Base-by-base conservation (phyloP, 2,113 vertebrate genomes). In the Rhea americana region DNA sequence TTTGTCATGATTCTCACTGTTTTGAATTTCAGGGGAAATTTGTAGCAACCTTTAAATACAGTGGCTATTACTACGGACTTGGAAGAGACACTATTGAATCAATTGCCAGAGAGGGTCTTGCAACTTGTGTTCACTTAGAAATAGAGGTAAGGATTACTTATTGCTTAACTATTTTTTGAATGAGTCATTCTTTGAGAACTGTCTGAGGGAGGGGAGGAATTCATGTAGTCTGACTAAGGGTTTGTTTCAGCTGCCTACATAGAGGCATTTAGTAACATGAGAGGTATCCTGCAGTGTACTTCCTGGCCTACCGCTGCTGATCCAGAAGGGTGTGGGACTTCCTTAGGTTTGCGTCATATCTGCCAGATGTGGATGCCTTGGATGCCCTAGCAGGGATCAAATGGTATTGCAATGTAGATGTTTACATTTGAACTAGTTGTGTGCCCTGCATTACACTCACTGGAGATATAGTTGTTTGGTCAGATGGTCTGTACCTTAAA, bases 71-170 rank as follows among this genome's bases (percentile, higher is more conserved):
- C 43, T 99, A 99, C 0, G 99, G 99, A 2, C 96, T 99, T 80
- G 98, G 94, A 72, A 98, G 98, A 68, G 98, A 98, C 18, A 98
- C 98, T 2, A n/a, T 99, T 7, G 99, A 99, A 91, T 95, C 94
- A 3, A 98, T 98, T 13, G 99, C 99, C 53, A 98, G 97, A 94
- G 98, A 99, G 30, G 99, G 99, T 4, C 97, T 99, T 30, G 99
- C 98, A 4, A 98, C 98, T 94, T 99, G 99, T 51, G 89, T 98
- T 50, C 99, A 99, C 68, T 95, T 99, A 98, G 99, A 99, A 94
- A 97, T 99, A 35, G 99, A 99, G 98, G 99, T 98, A 94, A 78
- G 94, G 35, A 11, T 11, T 72, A 3, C 17, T n/a, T 37, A 18
- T 4, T 5, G 3, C 3, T 28, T 18, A 12, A 15, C 3, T 10